Percentiles rank a stretch among this genome's conserved stretches.
Conservation (phyloP, 2,888 invertebrate genomes). For the Mesoligia furuncula region DNA sequence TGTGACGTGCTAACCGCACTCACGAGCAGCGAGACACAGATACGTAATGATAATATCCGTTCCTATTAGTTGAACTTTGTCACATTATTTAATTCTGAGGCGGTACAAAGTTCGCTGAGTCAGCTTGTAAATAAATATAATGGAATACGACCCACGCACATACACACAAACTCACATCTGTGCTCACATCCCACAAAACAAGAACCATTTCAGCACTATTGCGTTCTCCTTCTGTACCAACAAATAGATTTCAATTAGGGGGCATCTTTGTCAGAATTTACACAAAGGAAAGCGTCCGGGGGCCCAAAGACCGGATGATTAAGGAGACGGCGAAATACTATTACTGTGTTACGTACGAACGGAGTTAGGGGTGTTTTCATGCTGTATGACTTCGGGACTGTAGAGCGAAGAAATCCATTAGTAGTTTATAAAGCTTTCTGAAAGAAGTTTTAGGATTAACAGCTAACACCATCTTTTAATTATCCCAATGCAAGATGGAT, state of each 20-base stretch:
- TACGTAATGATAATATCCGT: too few relatives aligned
- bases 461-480: neutral
- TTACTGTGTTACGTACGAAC: conserved; percentile 50
- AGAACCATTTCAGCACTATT: conserved; percentile 37
- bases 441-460: neutral
- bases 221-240: conserved; percentile 37
- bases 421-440: neutral
- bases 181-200: conserved; percentile 21
- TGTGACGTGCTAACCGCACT: too few relatives aligned
- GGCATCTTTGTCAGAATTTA: conserved; percentile 66
- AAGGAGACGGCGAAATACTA: conserved; percentile 58
- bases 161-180: neutral
- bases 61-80: too few relatives aligned
- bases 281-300: conserved; percentile 63
- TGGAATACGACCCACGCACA: neutral
- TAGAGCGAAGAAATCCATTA: neutral
- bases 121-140: neutral
- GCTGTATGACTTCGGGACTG: conserved; percentile 35
- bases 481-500: neutral
- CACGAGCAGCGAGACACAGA: too few relatives aligned
- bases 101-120: too few relatives aligned
- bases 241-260: conserved; percentile 68
- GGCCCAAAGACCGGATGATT: conserved; percentile 67
- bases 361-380: conserved; percentile 52
- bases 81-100: too few relatives aligned